These are phyloP conservation scores for Empidonax traillii DNA, from an alignment of 2,113 vertebrate genomes.

Conservation along the genomic window DNA sequence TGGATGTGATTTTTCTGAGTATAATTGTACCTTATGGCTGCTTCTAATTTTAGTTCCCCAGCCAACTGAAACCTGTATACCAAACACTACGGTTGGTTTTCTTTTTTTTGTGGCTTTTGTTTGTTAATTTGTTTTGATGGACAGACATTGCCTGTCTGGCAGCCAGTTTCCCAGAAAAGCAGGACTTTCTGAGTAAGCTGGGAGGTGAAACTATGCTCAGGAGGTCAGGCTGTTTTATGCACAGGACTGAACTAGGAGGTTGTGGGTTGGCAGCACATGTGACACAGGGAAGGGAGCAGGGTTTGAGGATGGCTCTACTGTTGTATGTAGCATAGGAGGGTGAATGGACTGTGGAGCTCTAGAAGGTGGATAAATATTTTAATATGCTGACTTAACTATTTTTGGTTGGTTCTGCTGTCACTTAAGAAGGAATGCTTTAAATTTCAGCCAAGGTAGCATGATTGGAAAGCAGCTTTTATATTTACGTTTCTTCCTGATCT, in stretches of 20 bases:
- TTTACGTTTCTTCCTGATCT: background rate
- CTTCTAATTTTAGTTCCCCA: background rate
- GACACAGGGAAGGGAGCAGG: background rate
- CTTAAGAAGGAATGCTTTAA: slow-evolving; percentile 41
- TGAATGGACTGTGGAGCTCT: background rate
- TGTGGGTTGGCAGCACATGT: background rate
- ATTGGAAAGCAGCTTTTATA: background rate
- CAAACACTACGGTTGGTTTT: background rate
- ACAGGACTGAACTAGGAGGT: background rate
- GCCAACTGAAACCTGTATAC: background rate
- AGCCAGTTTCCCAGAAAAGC: background rate
- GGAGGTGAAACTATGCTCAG: background rate
- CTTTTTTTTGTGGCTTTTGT: background rate
- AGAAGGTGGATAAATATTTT: background rate
- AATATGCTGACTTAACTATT: background rate
- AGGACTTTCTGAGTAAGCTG: background rate
- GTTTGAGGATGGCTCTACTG: background rate
- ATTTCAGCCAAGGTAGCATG: background rate
- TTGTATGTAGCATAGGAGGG: background rate
- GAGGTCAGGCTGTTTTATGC: background rate
- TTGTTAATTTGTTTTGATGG: background rate
- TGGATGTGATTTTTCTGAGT: background rate
- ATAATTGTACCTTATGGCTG: background rate
- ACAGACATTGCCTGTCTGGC: background rate
- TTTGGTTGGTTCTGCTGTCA: background rate